Evolutionary conservation across 1,140 invertebrate genomes (phyloP).

Genomic region (Cotesia chilonis): DNA sequence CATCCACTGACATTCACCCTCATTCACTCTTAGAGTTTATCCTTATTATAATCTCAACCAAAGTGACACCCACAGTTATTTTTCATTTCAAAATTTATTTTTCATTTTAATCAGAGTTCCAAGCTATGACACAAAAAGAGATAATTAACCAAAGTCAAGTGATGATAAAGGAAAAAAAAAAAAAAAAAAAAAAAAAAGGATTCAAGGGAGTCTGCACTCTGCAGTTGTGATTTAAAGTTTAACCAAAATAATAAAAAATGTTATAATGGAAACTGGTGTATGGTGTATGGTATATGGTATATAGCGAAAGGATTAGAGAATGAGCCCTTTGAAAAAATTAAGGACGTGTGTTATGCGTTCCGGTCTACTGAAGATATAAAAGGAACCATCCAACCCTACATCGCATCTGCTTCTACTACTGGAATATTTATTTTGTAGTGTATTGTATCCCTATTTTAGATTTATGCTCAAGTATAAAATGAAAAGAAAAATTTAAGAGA

Average conservation of each 20-base stretch:
- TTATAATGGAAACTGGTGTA: not conserved
- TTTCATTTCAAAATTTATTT: too few relatives aligned
- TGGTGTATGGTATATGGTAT: slow-evolving; percentile 18
- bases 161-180: too few relatives aligned
- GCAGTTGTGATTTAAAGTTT: not conserved
- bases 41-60: too few relatives aligned
- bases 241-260: slow-evolving; percentile 5
- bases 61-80: too few relatives aligned
- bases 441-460: too few relatives aligned
- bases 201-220: not conserved
- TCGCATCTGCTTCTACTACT: not conserved
- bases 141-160: slow-evolving; percentile 19
- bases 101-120: too few relatives aligned
- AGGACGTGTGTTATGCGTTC: not conserved
- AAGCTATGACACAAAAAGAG: not conserved
- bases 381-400: not conserved
- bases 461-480: too few relatives aligned
- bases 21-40: too few relatives aligned
- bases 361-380: slow-evolving; percentile 7
- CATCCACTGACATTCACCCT: not conserved
- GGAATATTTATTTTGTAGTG: not conserved
- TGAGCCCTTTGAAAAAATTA: not conserved
- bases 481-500: too few relatives aligned
- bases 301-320: slow-evolving; percentile 18
- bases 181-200: too few relatives aligned